Percentiles rank a stretch among this genome's conserved stretches.
Conservation (phyloP, 2,888 invertebrate genomes). For the Enchytraeus crypticus region DNA sequence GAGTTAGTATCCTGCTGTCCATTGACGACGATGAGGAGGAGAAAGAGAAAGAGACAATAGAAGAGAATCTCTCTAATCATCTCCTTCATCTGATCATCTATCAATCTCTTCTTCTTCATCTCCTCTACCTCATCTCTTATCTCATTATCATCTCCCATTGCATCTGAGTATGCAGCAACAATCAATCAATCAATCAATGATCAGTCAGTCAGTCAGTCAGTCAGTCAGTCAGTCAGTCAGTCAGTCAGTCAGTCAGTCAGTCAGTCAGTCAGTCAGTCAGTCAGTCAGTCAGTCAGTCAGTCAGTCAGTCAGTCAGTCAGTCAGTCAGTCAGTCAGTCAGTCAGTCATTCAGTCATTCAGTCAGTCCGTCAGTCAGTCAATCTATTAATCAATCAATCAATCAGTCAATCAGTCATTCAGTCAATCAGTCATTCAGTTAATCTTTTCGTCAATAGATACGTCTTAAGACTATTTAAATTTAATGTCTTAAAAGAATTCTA, state of each 20-base stretch:
- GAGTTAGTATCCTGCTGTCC: constrained; percentile 10
- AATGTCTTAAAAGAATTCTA: neutral
- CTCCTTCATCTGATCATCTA: constrained; percentile 9
- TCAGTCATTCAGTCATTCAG: neutral
- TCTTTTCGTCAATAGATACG: neutral
- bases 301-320: constrained; percentile 29
- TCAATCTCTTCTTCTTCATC: neutral
- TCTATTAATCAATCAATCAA: too few relatives aligned
- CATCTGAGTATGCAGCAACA: too few relatives aligned
- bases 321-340: constrained; percentile 26
- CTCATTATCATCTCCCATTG: neutral
- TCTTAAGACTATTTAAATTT: neutral
- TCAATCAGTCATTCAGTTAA: neutral
- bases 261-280: constrained; percentile 26
- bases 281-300: constrained; percentile 27
- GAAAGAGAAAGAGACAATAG: constrained; percentile 5
- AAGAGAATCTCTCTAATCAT: constrained; percentile 10
- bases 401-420: too few relatives aligned
- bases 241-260: constrained; percentile 27
- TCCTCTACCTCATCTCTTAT: neutral
- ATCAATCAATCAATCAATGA: too few relatives aligned
- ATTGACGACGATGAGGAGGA: constrained; percentile 7
- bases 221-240: constrained; percentile 29
- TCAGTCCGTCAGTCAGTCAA: too few relatives aligned
- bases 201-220: too few relatives aligned